These are phyloP conservation scores for Isurus oxyrinchus DNA, from an alignment of 2,113 vertebrate species.

Conservation along the genomic window DNA sequence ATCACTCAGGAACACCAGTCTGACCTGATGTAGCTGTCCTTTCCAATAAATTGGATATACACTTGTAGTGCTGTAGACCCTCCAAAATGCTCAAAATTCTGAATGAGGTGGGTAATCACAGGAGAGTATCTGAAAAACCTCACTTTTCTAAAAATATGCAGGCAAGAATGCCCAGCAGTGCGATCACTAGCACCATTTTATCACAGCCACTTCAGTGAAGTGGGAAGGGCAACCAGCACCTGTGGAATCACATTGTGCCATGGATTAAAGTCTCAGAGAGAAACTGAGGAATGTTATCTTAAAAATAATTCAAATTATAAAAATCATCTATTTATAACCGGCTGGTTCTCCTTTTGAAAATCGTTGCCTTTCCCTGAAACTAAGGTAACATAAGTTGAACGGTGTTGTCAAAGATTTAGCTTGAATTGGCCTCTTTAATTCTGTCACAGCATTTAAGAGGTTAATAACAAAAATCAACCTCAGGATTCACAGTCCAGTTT, in stretches of 20 bases:
- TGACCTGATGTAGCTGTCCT: background rate
- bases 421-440: background rate
- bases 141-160: background rate
- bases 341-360: background rate
- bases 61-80: background rate
- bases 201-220: background rate
- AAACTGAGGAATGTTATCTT: background rate
- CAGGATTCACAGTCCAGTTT: background rate
- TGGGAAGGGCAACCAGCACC: background rate
- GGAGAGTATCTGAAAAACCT: background rate
- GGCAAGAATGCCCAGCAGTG: background rate
- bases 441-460: background rate
- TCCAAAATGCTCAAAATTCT: background rate
- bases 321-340: background rate
- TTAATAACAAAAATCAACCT: background rate
- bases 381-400: background rate
- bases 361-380: background rate
- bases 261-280: background rate
- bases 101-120: background rate
- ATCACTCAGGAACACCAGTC: background rate
- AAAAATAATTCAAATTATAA: background rate
- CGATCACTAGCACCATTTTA: background rate
- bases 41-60: background rate
- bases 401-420: background rate
- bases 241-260: background rate